phyloP scores from a whole-genome alignment of 1,140 invertebrate genomes.

The Galleria mellonella region DNA sequence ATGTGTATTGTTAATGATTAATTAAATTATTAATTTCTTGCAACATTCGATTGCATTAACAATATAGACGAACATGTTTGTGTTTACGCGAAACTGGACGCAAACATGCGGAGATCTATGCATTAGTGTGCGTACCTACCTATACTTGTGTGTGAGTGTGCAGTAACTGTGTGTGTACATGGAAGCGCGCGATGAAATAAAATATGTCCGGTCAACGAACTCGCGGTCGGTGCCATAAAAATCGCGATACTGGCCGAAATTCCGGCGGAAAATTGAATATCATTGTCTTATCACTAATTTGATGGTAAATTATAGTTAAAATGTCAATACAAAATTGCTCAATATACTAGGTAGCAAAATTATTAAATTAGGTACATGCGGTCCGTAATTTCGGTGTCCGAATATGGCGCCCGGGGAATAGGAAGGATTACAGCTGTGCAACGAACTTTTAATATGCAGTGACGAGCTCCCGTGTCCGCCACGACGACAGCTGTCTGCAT shows the following conservation, averaged over 20 bases:
- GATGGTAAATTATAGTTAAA: neutral
- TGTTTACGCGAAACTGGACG: constrained; percentile 65
- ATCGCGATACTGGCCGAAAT: constrained; percentile 70
- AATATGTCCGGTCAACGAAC: constrained; percentile 73
- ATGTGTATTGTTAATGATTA: no score
- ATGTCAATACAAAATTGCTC: neutral
- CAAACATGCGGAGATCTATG: constrained; percentile 58
- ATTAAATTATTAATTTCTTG: no score
- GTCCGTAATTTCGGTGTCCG: constrained; percentile 13
- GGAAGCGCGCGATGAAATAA: constrained; percentile 73
- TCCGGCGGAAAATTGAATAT: constrained; percentile 39
- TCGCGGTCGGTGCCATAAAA: constrained; percentile 71
- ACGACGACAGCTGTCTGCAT: constrained; percentile 19
- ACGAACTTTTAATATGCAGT: constrained; percentile 42
- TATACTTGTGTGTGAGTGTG: constrained; percentile 33
- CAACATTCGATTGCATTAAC: constrained; percentile 42
- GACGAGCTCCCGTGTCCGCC: constrained; percentile 27
- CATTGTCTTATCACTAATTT: constrained; percentile 7
- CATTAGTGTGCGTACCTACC: constrained; percentile 47
- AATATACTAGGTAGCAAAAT: neutral
- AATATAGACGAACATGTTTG: constrained; percentile 51
- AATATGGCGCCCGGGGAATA: constrained; percentile 23
- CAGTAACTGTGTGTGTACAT: constrained; percentile 61
- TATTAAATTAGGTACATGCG: constrained; percentile 2
- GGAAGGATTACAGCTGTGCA: constrained; percentile 41